Evolutionary conservation across 2,113 vertebrate genomes (phyloP).

Genomic region (Pelecanoides urinatrix): DNA sequence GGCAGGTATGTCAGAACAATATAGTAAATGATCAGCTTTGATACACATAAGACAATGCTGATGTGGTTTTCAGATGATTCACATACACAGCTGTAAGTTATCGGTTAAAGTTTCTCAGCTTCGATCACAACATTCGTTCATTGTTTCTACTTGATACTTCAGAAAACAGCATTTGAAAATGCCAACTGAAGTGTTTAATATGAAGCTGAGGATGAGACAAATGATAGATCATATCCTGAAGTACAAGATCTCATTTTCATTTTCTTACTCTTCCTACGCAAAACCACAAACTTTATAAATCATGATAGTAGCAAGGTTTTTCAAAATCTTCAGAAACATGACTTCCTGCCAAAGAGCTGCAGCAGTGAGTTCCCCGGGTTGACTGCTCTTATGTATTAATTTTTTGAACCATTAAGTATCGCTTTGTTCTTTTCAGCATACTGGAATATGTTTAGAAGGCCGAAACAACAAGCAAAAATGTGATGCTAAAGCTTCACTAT

Average conservation of each 20-base stretch:
- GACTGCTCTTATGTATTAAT: background rate
- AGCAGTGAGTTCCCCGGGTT: background rate
- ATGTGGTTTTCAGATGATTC: background rate
- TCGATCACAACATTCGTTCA: background rate
- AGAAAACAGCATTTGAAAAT: conserved; percentile 5
- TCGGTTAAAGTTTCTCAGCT: background rate
- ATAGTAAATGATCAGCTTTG: background rate
- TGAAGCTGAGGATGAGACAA: background rate
- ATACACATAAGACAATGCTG: background rate
- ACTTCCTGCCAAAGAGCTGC: background rate
- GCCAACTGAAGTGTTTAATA: background rate
- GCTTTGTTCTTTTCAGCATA: background rate
- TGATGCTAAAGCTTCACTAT: background rate
- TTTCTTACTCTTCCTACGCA: background rate
- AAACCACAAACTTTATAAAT: background rate
- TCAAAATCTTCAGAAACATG: background rate
- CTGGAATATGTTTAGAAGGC: background rate
- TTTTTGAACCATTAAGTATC: background rate
- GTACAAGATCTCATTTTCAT: conserved; percentile 15
- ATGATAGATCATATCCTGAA: background rate
- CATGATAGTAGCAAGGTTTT: background rate
- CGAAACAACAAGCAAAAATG: background rate
- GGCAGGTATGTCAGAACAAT: background rate
- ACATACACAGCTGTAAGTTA: background rate
- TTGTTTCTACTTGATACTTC: background rate